phyloP scores from a whole-genome alignment of 2,888 invertebrate genomes.

The Sinelater perroti region DNA sequence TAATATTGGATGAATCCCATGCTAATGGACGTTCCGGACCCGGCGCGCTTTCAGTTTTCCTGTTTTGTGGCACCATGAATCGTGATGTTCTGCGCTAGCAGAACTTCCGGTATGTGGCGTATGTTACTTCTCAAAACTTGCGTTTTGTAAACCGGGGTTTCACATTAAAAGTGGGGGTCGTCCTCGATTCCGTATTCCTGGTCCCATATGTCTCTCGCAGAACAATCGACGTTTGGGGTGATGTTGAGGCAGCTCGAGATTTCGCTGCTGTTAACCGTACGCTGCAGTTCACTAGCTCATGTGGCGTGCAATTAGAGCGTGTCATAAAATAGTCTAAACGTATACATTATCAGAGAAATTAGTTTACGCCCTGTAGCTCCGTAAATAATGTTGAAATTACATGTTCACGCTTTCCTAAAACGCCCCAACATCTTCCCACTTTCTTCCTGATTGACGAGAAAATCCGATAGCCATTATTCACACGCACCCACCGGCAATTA shows the following conservation, averaged over 20 bases:
- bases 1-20: not conserved
- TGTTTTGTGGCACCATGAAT: not conserved
- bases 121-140: too few species aligned
- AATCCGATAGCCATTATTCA: conserved; percentile 3
- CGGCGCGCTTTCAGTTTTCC: not conserved
- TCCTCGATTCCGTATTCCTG: too few species aligned
- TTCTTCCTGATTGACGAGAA: conserved; percentile 7
- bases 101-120: conserved; percentile 10
- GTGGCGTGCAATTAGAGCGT: conserved; percentile 15
- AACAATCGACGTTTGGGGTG: too few species aligned
- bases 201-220: too few species aligned
- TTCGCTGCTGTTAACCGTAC: too few species aligned
- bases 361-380: conserved; percentile 15
- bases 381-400: conserved; percentile 14
- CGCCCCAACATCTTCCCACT: conserved; percentile 18
- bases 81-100: conserved; percentile 6
- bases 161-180: too few species aligned
- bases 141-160: too few species aligned
- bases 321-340: conserved; percentile 16
- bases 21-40: not conserved
- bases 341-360: conserved; percentile 23
- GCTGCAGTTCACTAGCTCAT: conserved; percentile 18
- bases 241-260: too few species aligned
- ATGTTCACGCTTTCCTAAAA: conserved; percentile 26
- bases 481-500: not conserved